A percentile compares a stretch with the other conserved stretches of the same genome.
These are phyloP conservation scores for Eustalomyia histrio DNA, from an alignment of 2,888 invertebrate species.

Conservation along the genomic window DNA sequence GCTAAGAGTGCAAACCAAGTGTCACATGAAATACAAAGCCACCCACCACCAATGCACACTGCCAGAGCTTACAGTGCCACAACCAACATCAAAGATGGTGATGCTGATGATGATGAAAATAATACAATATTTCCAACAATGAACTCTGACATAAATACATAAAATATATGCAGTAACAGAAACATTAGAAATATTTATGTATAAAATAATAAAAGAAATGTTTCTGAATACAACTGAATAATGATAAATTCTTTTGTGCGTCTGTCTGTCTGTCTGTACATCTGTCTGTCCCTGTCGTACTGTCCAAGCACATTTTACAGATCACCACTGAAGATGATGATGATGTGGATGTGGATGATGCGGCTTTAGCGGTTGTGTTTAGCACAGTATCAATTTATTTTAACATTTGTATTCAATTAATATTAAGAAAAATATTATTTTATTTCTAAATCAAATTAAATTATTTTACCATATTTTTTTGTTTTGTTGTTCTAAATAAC, in stretches of 20 bases:
- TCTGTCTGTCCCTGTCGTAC: background rate
- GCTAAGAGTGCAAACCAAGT: background rate
- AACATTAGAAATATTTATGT: conserved; percentile 31
- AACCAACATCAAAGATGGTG: conserved; percentile 50
- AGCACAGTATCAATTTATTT: background rate
- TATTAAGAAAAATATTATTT: conserved; percentile 5
- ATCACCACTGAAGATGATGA: background rate
- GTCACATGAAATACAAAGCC: background rate
- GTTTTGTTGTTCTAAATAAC: background rate
- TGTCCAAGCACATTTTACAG: background rate
- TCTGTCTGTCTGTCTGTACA: background rate
- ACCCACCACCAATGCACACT: background rate
- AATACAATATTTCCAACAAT: conserved; percentile 50
- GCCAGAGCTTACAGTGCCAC: background rate
- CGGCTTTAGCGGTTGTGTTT: background rate
- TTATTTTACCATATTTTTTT: background rate
- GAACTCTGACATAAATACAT: conserved; percentile 63
- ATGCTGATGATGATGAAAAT: background rate
- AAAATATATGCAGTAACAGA: conserved; percentile 28
- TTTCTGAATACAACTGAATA: background rate
- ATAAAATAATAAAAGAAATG: background rate
- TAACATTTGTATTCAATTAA: background rate
- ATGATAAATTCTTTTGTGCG: background rate
- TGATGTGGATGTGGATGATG: background rate
- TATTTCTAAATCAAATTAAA: background rate